A percentile compares a stretch with the other conserved stretches of the same genome.
Conservation (phyloP, 2,797 vertebrate species). For the Myotis findleyi region DNA sequence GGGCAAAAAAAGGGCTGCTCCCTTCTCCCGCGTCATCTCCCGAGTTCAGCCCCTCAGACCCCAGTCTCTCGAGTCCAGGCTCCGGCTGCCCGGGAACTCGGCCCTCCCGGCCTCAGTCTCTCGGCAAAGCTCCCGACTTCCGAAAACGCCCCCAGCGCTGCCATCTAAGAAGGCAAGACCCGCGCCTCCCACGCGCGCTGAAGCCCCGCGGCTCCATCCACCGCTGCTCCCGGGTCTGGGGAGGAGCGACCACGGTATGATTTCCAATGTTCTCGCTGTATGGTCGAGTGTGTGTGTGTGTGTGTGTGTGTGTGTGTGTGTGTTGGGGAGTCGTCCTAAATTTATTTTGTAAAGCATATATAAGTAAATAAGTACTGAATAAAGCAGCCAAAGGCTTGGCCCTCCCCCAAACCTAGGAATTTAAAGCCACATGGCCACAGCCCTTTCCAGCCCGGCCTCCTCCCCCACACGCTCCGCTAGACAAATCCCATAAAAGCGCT, state of each 20-base stretch:
- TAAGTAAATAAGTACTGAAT: not conserved
- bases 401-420: conserved; percentile 50
- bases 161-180: not conserved
- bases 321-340: not conserved
- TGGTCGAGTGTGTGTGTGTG: not conserved
- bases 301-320: not conserved
- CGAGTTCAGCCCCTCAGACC: not conserved
- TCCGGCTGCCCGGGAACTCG: not conserved
- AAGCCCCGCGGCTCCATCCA: not conserved
- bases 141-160: not conserved
- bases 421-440: conserved; percentile 55
- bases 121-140: not conserved
- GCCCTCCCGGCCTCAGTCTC: not conserved
- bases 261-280: not conserved
- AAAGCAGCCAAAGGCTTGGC: not conserved
- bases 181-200: not conserved
- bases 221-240: not conserved
- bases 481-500: not conserved
- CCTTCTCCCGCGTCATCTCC: not conserved
- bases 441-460: not conserved
- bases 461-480: not conserved
- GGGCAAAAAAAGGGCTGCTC: not conserved
- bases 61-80: no score
- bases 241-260: not conserved
- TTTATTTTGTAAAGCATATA: not conserved